Base-by-base conservation (phyloP, 2,797 vertebrate genomes). In the Leuciscus waleckii region DNA sequence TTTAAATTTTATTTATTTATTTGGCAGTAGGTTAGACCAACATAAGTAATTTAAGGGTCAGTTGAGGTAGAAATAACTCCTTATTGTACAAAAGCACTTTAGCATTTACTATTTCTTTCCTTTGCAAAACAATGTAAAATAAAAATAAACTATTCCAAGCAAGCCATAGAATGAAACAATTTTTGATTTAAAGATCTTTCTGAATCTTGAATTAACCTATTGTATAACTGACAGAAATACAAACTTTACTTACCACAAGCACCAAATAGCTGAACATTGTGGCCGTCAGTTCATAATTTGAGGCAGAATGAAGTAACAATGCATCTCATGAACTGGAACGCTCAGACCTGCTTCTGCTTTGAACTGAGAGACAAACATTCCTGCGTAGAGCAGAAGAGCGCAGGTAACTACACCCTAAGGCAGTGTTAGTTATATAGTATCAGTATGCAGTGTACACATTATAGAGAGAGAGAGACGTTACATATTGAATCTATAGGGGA, bases 191-290 rank as follows among this genome's bases (percentile, higher is more conserved):
- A 81, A 6, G 2, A 23, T 29, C 1, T 23, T 3, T 14, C 19
- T 21, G 35, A 71, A 58, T 26, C 9, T 81, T 41, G 37, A 58
- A 58, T 29, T 4, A 37, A 19, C 9, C 16, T 69, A 54, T 11
- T 54, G 17, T 43, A 58, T 14, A 46, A 37, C n/a, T 29, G 32
- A 58, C 29, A 65, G 61, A 23, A 75, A 41, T 9, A 70, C 58
- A 67, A 26, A 26, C 29, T 65, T 26, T 73, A 75, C 83, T 84
- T 19, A 84, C 83, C 49, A 69, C 21, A 43, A 84, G 63, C 37
- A 78, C 16, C 29, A 84, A 68, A 58, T 35, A 58, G 49, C 7
- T 54, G 61, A 58, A 46, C 83, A 84, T 77, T 14, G 6, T 70
- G 10, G 41, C 9, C 19, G 7, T 76, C 46, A 58, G 35, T 77